A percentile compares a stretch with the other conserved stretches of the same genome.
phyloP scores from a whole-genome alignment of 2,888 invertebrate species.

The Phyto melanocephala region DNA sequence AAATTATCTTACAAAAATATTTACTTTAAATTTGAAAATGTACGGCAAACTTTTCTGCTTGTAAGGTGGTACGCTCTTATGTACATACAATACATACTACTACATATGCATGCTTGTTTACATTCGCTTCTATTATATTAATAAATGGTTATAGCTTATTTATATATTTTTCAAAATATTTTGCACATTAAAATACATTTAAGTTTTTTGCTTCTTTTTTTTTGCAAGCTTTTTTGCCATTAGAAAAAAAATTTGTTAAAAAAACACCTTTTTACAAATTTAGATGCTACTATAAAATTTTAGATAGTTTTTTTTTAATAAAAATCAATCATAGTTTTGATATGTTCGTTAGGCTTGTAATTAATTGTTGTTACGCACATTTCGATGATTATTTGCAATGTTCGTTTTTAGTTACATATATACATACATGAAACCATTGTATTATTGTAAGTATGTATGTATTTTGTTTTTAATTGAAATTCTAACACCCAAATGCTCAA shows the following conservation, averaged over 20 bases:
- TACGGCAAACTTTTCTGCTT: too few species aligned
- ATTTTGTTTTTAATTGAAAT: conserved; percentile 56
- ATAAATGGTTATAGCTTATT: conserved; percentile 37
- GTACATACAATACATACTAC: too few species aligned
- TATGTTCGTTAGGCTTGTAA: conserved; percentile 63
- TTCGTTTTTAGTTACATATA: not conserved
- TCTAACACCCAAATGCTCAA: conserved; percentile 63
- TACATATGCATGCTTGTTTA: not conserved
- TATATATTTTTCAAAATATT: conserved; percentile 1
- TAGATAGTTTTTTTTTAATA: conserved; percentile 14
- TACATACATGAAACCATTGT: not conserved
- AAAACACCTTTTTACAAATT: conserved; percentile 65
- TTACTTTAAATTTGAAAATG: too few species aligned
- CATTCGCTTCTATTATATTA: conserved; percentile 34
- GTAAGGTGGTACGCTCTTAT: too few species aligned
- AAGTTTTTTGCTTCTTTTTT: not conserved
- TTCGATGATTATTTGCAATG: conserved; percentile 32
- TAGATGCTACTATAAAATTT: conserved; percentile 53
- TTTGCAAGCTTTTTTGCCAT: conserved; percentile 15
- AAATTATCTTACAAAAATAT: too few species aligned
- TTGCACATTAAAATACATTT: conserved; percentile 14
- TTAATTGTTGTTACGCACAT: conserved; percentile 64
- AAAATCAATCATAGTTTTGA: conserved; percentile 61
- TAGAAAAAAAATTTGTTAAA: conserved; percentile 61
- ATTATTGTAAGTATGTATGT: conserved; percentile 21